phyloP scores from a whole-genome alignment of 1,140 invertebrate genomes.

The Chionoecetes opilio region DNA sequence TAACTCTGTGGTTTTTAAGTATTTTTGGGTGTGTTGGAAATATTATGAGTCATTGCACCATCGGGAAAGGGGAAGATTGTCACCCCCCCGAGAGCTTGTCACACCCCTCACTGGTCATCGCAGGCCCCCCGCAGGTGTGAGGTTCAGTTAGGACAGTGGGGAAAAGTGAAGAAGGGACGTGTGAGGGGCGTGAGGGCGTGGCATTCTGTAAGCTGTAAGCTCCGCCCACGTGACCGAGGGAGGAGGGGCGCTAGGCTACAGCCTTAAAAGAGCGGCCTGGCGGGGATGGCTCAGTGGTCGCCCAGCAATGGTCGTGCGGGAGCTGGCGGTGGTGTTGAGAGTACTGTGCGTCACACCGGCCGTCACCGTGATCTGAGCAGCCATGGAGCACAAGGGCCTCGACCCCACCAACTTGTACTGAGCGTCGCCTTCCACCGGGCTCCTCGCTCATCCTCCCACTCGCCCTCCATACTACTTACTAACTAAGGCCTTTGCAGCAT shows the following conservation, averaged over 20 bases:
- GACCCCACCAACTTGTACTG: constrained; percentile 72
- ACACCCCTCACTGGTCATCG: background rate
- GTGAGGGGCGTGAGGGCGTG: constrained; percentile 24
- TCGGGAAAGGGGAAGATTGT: background rate
- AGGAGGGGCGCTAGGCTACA: background rate
- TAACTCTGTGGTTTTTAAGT: too few relatives aligned
- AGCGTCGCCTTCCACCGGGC: constrained; percentile 52
- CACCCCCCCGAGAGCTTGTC: background rate
- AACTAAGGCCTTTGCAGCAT: constrained; percentile 9
- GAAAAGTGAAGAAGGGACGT: background rate
- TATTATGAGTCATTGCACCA: too few relatives aligned
- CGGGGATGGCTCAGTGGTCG: constrained; percentile 73
- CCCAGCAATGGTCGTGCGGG: constrained; percentile 77
- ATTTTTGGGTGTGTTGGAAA: too few relatives aligned
- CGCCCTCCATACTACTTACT: constrained; percentile 35
- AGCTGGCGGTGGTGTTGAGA: constrained; percentile 70
- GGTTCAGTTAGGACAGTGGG: background rate
- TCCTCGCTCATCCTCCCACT: constrained; percentile 37
- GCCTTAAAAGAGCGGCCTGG: constrained; percentile 39
- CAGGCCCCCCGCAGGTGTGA: background rate
- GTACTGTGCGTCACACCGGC: constrained; percentile 73
- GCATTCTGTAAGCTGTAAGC: background rate
- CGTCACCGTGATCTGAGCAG: constrained; percentile 74
- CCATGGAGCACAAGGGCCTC: constrained; percentile 73
- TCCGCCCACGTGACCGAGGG: background rate